These are phyloP conservation scores for Dendrolimus kikuchii DNA, from an alignment of 1,140 invertebrate species.

Conservation along the genomic window DNA sequence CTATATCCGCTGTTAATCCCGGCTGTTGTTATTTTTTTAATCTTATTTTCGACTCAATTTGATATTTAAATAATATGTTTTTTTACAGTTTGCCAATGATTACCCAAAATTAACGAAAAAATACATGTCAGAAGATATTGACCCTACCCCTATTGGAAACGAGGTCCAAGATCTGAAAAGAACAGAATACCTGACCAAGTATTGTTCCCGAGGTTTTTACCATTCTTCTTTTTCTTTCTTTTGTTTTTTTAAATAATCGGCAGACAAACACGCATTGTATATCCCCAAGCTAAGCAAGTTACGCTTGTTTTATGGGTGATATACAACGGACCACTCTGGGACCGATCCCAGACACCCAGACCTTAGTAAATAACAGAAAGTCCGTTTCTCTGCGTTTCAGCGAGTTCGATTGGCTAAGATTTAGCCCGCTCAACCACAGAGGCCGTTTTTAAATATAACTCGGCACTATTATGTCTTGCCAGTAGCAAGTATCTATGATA, in stretches of 20 bases:
- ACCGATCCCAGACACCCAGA: too few species aligned
- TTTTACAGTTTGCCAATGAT: conserved; percentile 41
- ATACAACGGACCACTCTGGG: too few species aligned
- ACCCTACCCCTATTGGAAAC: conserved; percentile 46
- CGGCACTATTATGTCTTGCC: too few species aligned
- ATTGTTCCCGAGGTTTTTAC: conserved; percentile 49
- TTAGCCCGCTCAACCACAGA: too few species aligned
- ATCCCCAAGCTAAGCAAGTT: neutral
- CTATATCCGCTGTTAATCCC: too few species aligned
- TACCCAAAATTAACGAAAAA: conserved; percentile 41
- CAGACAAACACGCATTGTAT: neutral
- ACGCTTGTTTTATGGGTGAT: too few species aligned
- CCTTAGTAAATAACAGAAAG: too few species aligned
- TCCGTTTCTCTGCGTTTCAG: too few species aligned
- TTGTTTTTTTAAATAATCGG: neutral
- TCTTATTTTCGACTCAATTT: neutral
- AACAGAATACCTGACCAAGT: conserved; percentile 54
- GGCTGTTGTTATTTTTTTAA: too few species aligned
- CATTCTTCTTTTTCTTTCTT: neutral
- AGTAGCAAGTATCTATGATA: too few species aligned
- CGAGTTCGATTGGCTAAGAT: too few species aligned
- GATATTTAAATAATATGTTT: neutral
- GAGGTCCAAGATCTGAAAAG: conserved; percentile 54
- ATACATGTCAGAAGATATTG: conserved; percentile 49
- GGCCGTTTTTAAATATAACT: too few species aligned